phyloP scores from a whole-genome alignment of 1,140 invertebrate species.

The Drosophila auraria region DNA sequence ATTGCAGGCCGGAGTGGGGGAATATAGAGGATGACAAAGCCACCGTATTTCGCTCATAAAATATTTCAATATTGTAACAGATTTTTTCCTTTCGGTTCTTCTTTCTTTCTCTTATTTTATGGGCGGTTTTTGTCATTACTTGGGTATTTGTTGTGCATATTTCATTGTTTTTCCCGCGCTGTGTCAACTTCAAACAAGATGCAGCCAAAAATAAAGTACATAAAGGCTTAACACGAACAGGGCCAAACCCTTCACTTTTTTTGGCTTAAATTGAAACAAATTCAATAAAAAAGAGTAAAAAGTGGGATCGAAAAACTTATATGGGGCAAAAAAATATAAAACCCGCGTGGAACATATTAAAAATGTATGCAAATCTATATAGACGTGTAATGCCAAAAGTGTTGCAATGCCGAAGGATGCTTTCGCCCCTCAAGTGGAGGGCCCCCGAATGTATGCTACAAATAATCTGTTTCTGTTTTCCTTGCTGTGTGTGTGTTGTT shows the following conservation, averaged over 20 bases:
- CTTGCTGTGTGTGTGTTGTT: neutral
- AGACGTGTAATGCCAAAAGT: slow-evolving; percentile 33
- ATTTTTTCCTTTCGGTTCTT: slow-evolving; percentile 38
- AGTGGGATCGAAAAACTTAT: neutral
- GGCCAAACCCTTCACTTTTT: neutral
- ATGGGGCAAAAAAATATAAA: slow-evolving; percentile 18
- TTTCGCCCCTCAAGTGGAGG: slow-evolving; percentile 11
- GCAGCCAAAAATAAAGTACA: slow-evolving; percentile 31
- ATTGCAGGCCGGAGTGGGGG: slow-evolving; percentile 12
- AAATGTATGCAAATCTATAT: slow-evolving; percentile 37
- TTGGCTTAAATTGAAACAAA: slow-evolving; percentile 60
- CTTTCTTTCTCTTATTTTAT: slow-evolving; percentile 18
- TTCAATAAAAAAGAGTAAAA: slow-evolving; percentile 9
- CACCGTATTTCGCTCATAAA: slow-evolving; percentile 60
- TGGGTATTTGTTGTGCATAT: slow-evolving; percentile 53
- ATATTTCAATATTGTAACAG: slow-evolving; percentile 78
- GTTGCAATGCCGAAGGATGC: slow-evolving; percentile 10
- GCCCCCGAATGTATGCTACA: slow-evolving; percentile 58
- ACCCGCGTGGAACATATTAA: slow-evolving; percentile 29
- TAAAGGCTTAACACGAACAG: slow-evolving; percentile 24
- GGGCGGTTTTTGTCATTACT: slow-evolving; percentile 67
- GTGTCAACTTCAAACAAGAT: slow-evolving; percentile 51
- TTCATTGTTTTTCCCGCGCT: slow-evolving; percentile 38
- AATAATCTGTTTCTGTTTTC: slow-evolving; percentile 50
- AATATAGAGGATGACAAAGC: neutral